Conservation (phyloP, 2,888 invertebrate genomes). For the Drosophila maculinotata region DNA sequence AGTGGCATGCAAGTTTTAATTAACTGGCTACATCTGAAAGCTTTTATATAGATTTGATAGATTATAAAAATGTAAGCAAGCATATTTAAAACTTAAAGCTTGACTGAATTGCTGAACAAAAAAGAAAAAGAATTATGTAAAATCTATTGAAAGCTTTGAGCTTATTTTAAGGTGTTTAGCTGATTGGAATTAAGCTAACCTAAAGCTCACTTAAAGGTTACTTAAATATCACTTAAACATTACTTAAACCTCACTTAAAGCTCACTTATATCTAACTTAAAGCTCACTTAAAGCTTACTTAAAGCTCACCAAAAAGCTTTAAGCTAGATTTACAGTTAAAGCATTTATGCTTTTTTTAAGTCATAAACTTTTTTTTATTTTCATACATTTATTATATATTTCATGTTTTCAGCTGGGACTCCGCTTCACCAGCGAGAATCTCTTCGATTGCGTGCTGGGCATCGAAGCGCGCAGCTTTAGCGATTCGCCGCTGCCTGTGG, state of each 20-base stretch:
- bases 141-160: too few species aligned
- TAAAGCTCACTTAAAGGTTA: background rate
- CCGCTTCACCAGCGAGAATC: conserved; percentile 85
- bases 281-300: background rate
- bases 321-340: background rate
- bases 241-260: background rate
- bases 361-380: background rate
- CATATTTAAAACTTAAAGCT: too few species aligned
- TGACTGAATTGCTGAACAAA: too few species aligned
- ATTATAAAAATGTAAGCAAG: too few species aligned
- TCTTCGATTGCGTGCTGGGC: conserved; percentile 85
- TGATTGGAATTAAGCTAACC: too few species aligned
- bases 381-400: too few species aligned
- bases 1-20: conserved; percentile 7
- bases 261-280: background rate
- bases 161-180: too few species aligned
- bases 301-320: background rate
- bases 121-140: too few species aligned
- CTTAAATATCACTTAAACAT: background rate
- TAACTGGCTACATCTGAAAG: background rate
- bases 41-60: background rate
- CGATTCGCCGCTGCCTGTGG: conserved; percentile 74
- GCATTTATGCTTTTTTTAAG: background rate
- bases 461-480: conserved; percentile 84
- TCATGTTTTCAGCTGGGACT: conserved; percentile 70